phyloP scores from a whole-genome alignment of 2,888 invertebrate species.

The Orthosia cruda region DNA sequence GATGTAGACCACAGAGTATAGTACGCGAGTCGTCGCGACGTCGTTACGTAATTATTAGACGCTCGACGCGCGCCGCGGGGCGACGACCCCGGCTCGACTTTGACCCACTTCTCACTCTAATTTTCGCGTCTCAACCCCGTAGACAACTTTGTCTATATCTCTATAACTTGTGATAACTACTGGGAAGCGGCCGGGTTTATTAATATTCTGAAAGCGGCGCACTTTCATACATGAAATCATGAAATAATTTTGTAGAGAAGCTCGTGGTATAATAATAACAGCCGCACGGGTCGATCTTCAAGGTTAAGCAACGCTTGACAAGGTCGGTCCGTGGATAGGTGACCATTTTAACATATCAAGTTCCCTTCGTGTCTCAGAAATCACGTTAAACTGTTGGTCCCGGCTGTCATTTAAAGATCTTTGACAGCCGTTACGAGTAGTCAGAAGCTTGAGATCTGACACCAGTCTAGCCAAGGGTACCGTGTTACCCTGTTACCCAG shows the following conservation, averaged over 20 bases:
- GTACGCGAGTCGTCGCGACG: slow-evolving; percentile 77
- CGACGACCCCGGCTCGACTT: slow-evolving; percentile 89
- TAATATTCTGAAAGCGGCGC: slow-evolving; percentile 26
- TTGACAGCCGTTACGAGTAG: no score
- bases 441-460: no score
- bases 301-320: no score
- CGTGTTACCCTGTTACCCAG: no score
- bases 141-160: slow-evolving; percentile 80
- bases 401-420: no score
- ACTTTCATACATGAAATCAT: slow-evolving; percentile 31
- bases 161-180: slow-evolving; percentile 71
- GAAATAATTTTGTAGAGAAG: slow-evolving; percentile 41
- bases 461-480: no score
- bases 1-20: slow-evolving; percentile 68
- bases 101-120: slow-evolving; percentile 91
- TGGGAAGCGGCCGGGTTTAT: slow-evolving; percentile 13
- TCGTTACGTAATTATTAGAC: slow-evolving; percentile 89
- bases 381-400: no score
- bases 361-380: no score
- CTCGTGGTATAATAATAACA: no score
- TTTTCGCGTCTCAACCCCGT: slow-evolving; percentile 86
- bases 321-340: no score
- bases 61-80: slow-evolving; percentile 78
- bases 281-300: no score
- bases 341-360: no score